Evolutionary conservation across 2,113 vertebrate species (phyloP).

Genomic region (Leptobrachium leishanense): DNA sequence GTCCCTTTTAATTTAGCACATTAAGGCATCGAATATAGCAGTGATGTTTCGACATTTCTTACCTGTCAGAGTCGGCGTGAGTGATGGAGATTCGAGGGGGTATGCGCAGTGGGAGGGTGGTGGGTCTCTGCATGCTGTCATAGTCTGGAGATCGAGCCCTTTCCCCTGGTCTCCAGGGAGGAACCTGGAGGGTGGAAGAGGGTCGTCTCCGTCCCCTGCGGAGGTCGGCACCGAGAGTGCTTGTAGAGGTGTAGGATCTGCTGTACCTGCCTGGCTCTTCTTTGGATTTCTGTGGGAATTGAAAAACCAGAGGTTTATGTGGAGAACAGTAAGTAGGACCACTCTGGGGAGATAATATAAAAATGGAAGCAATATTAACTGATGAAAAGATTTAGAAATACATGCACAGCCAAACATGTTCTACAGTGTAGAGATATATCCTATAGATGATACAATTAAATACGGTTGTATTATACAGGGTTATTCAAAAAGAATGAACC

Average conservation of each 20-base stretch:
- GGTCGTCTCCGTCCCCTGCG: slow-evolving; percentile 68
- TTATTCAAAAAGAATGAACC: too few species aligned
- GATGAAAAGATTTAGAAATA: too few species aligned
- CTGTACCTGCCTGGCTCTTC: slow-evolving; percentile 70
- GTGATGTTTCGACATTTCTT: slow-evolving; percentile 41
- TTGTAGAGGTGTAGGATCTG: slow-evolving; percentile 70
- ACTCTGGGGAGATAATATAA: too few species aligned
- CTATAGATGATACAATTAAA: too few species aligned
- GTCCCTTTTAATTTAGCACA: too few species aligned
- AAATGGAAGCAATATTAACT: too few species aligned
- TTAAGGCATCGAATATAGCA: too few species aligned
- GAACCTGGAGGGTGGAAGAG: slow-evolving; percentile 74
- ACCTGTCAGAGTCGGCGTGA: slow-evolving; percentile 72
- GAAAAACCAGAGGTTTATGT: slow-evolving; percentile 37
- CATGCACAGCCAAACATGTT: too few species aligned
- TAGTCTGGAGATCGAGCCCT: slow-evolving; percentile 69
- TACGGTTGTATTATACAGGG: too few species aligned
- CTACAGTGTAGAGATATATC: too few species aligned
- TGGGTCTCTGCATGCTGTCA: slow-evolving; percentile 66
- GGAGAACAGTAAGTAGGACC: too few species aligned
- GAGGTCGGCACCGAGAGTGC: slow-evolving; percentile 74
- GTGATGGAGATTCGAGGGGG: slow-evolving; percentile 81
- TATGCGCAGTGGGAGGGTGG: slow-evolving; percentile 74
- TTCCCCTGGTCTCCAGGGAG: slow-evolving; percentile 72
- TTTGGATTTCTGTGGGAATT: slow-evolving; percentile 58